These are phyloP conservation scores for Drosophila limbata DNA, from an alignment of 2,888 invertebrate genomes.

Conservation along the genomic window DNA sequence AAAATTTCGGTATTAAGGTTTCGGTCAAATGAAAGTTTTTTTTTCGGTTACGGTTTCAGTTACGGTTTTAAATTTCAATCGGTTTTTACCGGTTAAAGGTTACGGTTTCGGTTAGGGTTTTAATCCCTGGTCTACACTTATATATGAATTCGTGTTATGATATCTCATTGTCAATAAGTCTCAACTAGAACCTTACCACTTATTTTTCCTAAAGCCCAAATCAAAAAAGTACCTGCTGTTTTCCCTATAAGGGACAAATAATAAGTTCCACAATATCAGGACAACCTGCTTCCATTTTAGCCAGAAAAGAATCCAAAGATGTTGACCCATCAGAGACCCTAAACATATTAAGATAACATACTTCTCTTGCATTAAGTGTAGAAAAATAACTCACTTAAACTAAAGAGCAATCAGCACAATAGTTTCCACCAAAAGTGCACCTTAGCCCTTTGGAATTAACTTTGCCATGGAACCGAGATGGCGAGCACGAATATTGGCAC, in stretches of 20 bases:
- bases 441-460: constrained; percentile 1
- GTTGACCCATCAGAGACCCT: constrained; percentile 4
- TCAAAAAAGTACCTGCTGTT: neutral
- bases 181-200: neutral
- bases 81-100: no score
- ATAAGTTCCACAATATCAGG: constrained; percentile 13
- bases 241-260: constrained; percentile 1
- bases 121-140: no score
- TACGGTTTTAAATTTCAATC: no score
- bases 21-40: no score
- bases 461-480: neutral
- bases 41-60: no score
- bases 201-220: neutral
- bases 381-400: constrained; percentile 13
- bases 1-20: no score
- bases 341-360: constrained; percentile 13
- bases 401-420: constrained; percentile 15
- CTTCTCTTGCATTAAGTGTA: constrained; percentile 5
- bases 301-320: constrained; percentile 7
- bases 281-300: constrained; percentile 4
- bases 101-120: no score
- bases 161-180: neutral
- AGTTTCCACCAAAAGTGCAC: constrained; percentile 3
- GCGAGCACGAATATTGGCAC: constrained; percentile 2
- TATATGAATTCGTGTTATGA: neutral